These are phyloP conservation scores for Temnothorax curvispinosus DNA, from an alignment of 1,140 invertebrate genomes.

Conservation along the genomic window DNA sequence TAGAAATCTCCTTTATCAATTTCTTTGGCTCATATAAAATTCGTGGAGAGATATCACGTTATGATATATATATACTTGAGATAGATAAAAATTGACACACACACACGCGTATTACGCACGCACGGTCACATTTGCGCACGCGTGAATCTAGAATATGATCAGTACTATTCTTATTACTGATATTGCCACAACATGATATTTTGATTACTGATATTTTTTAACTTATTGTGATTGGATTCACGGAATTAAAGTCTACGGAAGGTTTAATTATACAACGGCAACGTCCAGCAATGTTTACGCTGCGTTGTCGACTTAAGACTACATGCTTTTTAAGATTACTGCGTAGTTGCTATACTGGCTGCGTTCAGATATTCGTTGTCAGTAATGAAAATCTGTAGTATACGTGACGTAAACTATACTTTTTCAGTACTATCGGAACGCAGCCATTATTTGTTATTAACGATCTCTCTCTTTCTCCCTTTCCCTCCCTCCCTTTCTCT, in stretches of 20 bases:
- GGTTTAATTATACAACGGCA: not conserved
- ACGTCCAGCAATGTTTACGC: not conserved
- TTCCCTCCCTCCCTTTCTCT: no score
- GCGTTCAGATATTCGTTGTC: no score
- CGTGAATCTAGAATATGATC: not conserved
- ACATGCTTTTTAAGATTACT: not conserved
- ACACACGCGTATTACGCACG: not conserved
- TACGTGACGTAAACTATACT: no score
- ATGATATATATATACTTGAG: not conserved
- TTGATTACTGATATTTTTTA: not conserved
- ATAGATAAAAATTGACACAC: not conserved
- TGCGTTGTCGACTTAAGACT: constrained; percentile 6
- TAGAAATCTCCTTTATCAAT: not conserved
- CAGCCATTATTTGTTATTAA: not conserved
- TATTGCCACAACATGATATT: not conserved
- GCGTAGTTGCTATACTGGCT: not conserved
- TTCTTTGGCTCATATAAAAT: not conserved
- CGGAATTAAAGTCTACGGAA: not conserved
- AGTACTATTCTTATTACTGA: not conserved
- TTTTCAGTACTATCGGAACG: no score
- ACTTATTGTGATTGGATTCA: not conserved
- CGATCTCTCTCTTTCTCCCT: not conserved
- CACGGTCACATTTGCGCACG: not conserved
- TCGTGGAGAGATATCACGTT: not conserved
- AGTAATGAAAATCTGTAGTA: no score